Evolutionary conservation across 2,888 invertebrate species (phyloP).

Genomic region (Amblyteles armatorius): DNA sequence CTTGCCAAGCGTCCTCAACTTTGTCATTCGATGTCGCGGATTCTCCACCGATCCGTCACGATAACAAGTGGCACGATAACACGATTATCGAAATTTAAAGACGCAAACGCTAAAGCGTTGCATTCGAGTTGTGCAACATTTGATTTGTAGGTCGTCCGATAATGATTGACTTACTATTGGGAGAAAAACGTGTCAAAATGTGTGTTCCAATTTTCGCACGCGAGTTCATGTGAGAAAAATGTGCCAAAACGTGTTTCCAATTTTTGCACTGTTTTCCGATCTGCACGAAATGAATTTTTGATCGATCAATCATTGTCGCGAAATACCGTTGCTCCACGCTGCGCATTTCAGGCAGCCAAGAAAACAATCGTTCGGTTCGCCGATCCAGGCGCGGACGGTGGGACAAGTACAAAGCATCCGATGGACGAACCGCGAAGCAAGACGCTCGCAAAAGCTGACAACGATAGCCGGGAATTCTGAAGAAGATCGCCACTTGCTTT

Average conservation of each 20-base stretch:
- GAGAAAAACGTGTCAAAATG: neutral
- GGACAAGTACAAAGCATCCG: constrained; percentile 45
- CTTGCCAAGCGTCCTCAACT: constrained; percentile 61
- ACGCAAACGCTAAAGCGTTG: too few relatives aligned
- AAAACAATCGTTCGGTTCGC: constrained; percentile 37
- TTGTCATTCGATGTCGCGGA: constrained; percentile 45
- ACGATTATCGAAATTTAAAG: constrained; percentile 34
- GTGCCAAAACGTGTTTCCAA: neutral
- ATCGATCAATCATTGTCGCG: constrained; percentile 39
- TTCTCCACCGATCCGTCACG: neutral
- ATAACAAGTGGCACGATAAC: constrained; percentile 20
- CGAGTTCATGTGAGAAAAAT: neutral
- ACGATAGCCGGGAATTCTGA: neutral
- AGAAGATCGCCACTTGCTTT: constrained; percentile 35
- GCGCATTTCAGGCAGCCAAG: constrained; percentile 47
- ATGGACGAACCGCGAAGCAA: neutral
- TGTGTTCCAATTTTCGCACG: neutral
- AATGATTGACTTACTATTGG: constrained; percentile 43
- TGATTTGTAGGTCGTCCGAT: constrained; percentile 16
- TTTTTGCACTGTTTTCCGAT: neutral
- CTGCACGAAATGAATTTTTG: neutral
- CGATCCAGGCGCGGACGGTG: constrained; percentile 23
- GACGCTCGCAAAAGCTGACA: neutral
- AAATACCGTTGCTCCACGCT: constrained; percentile 38
- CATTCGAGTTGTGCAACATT: neutral